A percentile compares a stretch with the other conserved stretches of the same genome.
Conservation (phyloP, 1,140 invertebrate genomes). For the Harpegnathos saltator region DNA sequence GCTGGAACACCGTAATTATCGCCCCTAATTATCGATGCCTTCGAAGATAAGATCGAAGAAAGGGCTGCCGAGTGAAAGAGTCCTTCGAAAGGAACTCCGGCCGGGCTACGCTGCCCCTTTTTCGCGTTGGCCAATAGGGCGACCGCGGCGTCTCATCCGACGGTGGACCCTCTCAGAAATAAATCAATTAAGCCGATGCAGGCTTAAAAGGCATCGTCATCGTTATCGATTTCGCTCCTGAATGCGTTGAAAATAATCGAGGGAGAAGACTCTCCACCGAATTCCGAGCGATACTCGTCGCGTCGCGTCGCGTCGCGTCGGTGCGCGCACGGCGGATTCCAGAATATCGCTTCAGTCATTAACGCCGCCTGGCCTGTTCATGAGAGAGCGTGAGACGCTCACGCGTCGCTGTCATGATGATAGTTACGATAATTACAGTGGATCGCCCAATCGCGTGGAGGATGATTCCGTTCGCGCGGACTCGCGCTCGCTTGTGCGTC, state of each 20-base stretch:
- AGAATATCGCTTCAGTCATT: neutral
- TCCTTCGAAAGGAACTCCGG: slow-evolving; percentile 48
- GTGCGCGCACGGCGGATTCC: neutral
- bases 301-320: no score
- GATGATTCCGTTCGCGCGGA: neutral
- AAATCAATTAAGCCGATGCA: slow-evolving; percentile 77
- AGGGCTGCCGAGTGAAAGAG: slow-evolving; percentile 65
- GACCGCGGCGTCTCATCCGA: slow-evolving; percentile 49
- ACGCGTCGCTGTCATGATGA: no score
- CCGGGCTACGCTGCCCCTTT: slow-evolving; percentile 20
- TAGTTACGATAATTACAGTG: slow-evolving; percentile 39
- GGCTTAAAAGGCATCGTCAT: slow-evolving; percentile 73
- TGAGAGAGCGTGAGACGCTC: no score
- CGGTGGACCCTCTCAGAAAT: slow-evolving; percentile 71
- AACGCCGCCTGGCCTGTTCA: neutral
- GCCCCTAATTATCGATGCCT: slow-evolving; percentile 74
- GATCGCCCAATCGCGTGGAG: neutral
- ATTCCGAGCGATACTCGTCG: slow-evolving; percentile 17
- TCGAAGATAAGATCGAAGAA: slow-evolving; percentile 74
- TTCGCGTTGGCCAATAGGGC: slow-evolving; percentile 63
- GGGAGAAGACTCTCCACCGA: slow-evolving; percentile 28
- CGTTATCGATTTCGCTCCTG: slow-evolving; percentile 60
- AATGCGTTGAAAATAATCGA: slow-evolving; percentile 67
- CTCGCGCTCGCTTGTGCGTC: no score
- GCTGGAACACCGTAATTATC: slow-evolving; percentile 74